Evolutionary conservation across 2,888 invertebrate genomes (phyloP).

Genomic region (Drosophila mercatorum): DNA sequence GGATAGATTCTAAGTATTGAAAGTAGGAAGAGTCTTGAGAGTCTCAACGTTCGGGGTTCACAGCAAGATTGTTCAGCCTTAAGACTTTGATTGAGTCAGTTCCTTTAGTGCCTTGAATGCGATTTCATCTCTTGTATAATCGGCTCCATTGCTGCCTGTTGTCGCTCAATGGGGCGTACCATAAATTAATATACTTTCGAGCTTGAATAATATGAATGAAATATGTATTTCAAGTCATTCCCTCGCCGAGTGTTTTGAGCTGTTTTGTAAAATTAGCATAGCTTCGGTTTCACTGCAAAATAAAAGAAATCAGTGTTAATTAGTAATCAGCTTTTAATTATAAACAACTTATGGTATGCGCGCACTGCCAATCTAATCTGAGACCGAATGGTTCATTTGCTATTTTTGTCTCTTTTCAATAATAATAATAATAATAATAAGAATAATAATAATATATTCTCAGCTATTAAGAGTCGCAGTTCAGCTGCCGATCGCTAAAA

Average conservation of each 20-base stretch:
- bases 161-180: conserved; percentile 1
- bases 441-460: background rate
- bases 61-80: conserved; percentile 7
- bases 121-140: conserved; percentile 22
- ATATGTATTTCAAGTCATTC: conserved; percentile 33
- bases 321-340: conserved; percentile 28
- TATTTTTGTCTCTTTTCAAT: conserved; percentile 1
- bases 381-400: background rate
- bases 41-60: conserved; percentile 12
- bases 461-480: background rate
- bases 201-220: conserved; percentile 25
- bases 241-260: conserved; percentile 4
- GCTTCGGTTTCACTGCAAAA: conserved; percentile 39
- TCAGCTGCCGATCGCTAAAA: background rate
- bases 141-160: conserved; percentile 43
- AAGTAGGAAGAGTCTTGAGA: conserved; percentile 4
- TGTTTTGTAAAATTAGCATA: conserved; percentile 10
- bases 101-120: conserved; percentile 11
- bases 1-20: conserved; percentile 12
- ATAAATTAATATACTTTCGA: conserved; percentile 19
- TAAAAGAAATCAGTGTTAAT: conserved; percentile 25
- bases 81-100: conserved; percentile 1
- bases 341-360: background rate
- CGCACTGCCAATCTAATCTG: background rate
- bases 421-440: background rate